Conservation (phyloP, 2,888 invertebrate species). For the Drosophila conformis region DNA sequence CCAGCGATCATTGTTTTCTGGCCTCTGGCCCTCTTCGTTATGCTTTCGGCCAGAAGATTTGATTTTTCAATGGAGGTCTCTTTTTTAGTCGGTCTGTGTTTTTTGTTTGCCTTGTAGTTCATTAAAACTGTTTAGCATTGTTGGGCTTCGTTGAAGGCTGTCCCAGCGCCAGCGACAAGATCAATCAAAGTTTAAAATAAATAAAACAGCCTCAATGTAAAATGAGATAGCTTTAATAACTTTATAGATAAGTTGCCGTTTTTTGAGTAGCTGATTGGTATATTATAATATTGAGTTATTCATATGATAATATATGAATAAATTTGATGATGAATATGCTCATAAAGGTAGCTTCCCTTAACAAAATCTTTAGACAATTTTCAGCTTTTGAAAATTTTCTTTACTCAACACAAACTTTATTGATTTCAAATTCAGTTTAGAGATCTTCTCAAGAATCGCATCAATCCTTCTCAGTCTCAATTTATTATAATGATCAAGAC, state of each 20-base stretch:
- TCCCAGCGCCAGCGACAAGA: conserved; percentile 39
- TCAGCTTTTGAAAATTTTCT: no score
- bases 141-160: conserved; percentile 53
- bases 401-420: neutral
- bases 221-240: neutral
- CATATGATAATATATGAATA: neutral
- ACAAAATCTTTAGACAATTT: no score
- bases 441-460: neutral
- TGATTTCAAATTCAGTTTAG: neutral
- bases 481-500: neutral
- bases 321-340: neutral
- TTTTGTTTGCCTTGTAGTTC: conserved; percentile 62
- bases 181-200: conserved; percentile 31
- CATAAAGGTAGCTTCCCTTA: neutral
- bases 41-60: conserved; percentile 3
- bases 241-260: conserved; percentile 1
- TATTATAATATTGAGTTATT: neutral
- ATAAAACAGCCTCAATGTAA: neutral
- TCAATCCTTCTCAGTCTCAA: neutral
- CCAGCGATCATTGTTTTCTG: conserved; percentile 54
- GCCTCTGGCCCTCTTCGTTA: neutral
- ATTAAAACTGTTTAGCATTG: conserved; percentile 75
- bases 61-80: conserved; percentile 10
- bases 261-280: neutral
- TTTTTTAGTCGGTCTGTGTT: no score